Evolutionary conservation across 53 echinoderm and acorn worm genomes (phyloP).

Genomic region (Mesocentrotus franciscanus): DNA sequence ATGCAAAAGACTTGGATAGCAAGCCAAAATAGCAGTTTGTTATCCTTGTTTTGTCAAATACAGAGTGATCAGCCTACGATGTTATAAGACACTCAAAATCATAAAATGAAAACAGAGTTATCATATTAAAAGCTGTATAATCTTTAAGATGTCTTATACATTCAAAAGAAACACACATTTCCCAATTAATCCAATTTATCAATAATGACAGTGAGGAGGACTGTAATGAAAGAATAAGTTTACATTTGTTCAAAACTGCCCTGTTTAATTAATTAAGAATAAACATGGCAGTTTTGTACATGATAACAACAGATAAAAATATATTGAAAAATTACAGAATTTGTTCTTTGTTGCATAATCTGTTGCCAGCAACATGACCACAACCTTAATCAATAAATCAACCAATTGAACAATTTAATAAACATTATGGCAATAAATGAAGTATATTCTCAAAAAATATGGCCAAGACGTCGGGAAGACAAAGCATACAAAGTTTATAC

Average conservation of each 20-base stretch:
- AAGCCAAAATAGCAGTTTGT: neutral
- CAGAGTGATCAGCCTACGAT: slow-evolving; percentile 5
- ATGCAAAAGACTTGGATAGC: neutral
- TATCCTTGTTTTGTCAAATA: neutral
- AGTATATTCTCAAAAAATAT: neutral
- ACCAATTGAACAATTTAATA: neutral
- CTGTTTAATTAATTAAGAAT: neutral
- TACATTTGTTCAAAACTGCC: neutral
- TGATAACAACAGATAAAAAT: neutral
- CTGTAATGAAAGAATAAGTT: neutral
- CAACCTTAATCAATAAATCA: neutral
- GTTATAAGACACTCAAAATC: neutral
- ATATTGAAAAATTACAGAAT: neutral
- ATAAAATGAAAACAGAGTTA: slow-evolving; percentile 2
- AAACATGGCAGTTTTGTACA: neutral
- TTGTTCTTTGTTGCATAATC: neutral
- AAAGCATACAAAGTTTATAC: neutral
- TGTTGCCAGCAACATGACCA: slow-evolving; percentile 29
- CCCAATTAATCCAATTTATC: neutral
- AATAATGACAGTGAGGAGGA: neutral
- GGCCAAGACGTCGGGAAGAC: neutral
- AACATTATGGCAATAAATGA: neutral
- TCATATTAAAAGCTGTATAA: neutral
- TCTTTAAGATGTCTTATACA: neutral
- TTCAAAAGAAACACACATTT: neutral